A percentile compares a stretch with the other conserved stretches of the same genome.
Evolutionary conservation across 2,888 invertebrate species (phyloP).

Genomic region (Drosophila glabriapex): DNA sequence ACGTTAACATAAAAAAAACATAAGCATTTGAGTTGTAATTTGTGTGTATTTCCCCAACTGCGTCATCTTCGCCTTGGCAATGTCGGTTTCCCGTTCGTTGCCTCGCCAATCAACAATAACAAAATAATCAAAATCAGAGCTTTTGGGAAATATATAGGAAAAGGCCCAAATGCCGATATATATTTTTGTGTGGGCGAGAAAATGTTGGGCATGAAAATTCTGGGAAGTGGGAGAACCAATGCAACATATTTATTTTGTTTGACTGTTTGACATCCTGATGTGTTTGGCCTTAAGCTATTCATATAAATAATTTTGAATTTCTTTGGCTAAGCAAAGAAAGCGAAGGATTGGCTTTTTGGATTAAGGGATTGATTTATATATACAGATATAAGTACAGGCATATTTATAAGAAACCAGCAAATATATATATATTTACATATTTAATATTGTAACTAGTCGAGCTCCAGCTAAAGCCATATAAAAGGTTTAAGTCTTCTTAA

Average conservation of each 20-base stretch:
- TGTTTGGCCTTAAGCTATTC: conserved; percentile 2
- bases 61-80: not conserved
- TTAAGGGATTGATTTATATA: not conserved
- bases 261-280: not conserved
- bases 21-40: conserved; percentile 33
- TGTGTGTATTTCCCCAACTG: conserved; percentile 2
- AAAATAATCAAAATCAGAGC: conserved; percentile 42
- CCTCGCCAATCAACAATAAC: conserved; percentile 52
- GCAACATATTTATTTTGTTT: conserved; percentile 5
- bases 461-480: conserved; percentile 1
- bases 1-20: conserved; percentile 19
- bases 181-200: not conserved
- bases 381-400: too few relatives aligned
- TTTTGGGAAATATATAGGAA: not conserved
- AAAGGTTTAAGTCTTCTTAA: not conserved
- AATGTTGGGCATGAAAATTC: conserved; percentile 7
- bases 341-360: not conserved
- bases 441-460: not conserved
- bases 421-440: not conserved
- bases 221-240: not conserved
- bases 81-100: conserved; percentile 25
- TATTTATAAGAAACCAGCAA: not conserved
- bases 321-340: not conserved
- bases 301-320: not conserved
- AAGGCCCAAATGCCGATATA: not conserved